Conservation (phyloP, 2,888 invertebrate species). For the Melieria crassipennis region DNA sequence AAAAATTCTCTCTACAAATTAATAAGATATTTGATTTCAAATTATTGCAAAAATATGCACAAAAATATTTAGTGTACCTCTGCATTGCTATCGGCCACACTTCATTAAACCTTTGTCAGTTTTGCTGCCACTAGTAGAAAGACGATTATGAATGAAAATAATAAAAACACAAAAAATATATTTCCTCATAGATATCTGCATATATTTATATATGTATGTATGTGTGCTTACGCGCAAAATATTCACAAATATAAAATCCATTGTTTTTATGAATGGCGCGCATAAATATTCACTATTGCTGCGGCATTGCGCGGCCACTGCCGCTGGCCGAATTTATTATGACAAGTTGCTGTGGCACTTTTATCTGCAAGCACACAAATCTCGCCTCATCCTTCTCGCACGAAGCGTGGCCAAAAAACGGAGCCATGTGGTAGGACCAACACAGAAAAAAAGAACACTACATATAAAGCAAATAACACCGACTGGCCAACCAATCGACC, state of each 20-base stretch:
- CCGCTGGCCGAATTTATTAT: slow-evolving; percentile 57
- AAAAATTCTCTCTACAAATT: neutral
- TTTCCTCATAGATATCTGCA: neutral
- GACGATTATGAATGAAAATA: neutral
- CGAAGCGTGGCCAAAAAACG: too few species aligned
- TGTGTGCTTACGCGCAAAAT: slow-evolving; percentile 6
- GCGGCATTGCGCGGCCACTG: slow-evolving; percentile 53
- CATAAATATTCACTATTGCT: slow-evolving; percentile 47
- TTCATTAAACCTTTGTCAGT: slow-evolving; percentile 26
- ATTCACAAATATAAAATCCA: slow-evolving; percentile 16
- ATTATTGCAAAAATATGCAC: too few species aligned
- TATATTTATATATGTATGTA: neutral
- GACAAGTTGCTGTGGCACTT: slow-evolving; percentile 63
- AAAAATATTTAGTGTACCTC: too few species aligned
- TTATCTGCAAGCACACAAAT: slow-evolving; percentile 61
- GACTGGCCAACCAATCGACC: too few species aligned
- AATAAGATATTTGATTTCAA: neutral
- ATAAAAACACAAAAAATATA: slow-evolving; percentile 22
- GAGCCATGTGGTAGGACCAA: too few species aligned
- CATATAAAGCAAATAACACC: too few species aligned
- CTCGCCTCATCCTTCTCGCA: slow-evolving; percentile 38
- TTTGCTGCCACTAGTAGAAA: neutral
- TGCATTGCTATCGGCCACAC: slow-evolving; percentile 26
- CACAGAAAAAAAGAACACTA: too few species aligned
- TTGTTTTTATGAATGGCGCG: neutral